phyloP scores from a whole-genome alignment of 2,113 vertebrate genomes.

The Cairina moschata region DNA sequence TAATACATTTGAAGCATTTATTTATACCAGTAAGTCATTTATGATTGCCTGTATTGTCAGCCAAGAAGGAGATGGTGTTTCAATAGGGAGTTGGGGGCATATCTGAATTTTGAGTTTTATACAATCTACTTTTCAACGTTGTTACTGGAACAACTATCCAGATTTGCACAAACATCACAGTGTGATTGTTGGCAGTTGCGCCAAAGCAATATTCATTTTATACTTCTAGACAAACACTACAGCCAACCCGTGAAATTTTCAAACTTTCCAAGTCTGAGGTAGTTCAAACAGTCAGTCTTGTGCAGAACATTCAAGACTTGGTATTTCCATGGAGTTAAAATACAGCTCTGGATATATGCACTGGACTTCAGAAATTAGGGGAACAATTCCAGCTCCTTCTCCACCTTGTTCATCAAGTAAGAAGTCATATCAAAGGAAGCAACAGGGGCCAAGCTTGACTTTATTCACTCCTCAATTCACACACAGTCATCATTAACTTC shows the following conservation, averaged over 20 bases:
- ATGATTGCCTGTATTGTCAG: not conserved
- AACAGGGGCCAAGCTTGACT: not conserved
- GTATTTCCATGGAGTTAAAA: not conserved
- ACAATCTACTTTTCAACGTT: not conserved
- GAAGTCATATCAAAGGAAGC: not conserved
- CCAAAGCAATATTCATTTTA: not conserved
- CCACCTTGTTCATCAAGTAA: not conserved
- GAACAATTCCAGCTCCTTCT: not conserved
- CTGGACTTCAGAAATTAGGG: not conserved
- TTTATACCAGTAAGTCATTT: not conserved
- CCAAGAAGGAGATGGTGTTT: not conserved
- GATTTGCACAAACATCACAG: not conserved
- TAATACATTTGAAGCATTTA: not conserved
- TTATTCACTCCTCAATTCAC: not conserved
- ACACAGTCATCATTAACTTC: not conserved
- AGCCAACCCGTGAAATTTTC: not conserved
- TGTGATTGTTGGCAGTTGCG: not conserved
- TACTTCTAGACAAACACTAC: not conserved
- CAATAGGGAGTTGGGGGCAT: not conserved
- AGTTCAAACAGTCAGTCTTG: not conserved
- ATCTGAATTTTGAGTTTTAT: not conserved
- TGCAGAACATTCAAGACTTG: not conserved
- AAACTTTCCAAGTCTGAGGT: not conserved
- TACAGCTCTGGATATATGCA: not conserved
- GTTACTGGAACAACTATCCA: not conserved